Evolutionary conservation across 2,888 invertebrate genomes (phyloP).

Genomic region (Aricia artaxerxes): DNA sequence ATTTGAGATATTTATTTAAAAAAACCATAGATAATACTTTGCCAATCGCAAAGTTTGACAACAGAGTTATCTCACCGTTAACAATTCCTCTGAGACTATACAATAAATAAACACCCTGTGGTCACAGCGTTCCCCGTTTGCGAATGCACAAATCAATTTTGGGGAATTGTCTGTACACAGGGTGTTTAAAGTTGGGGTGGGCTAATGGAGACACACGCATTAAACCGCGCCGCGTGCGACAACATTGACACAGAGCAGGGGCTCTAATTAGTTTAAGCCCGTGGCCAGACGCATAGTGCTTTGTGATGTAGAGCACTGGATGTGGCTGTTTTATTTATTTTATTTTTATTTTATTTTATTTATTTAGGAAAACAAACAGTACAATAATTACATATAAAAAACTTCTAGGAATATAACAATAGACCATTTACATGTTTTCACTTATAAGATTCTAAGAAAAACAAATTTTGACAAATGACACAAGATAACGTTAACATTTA

Average conservation of each 20-base stretch:
- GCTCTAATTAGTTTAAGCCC: conserved; percentile 78
- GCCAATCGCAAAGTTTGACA: background rate
- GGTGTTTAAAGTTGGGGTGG: conserved; percentile 72
- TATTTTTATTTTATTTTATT: too few relatives aligned
- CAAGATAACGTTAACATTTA: too few relatives aligned
- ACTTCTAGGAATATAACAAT: too few relatives aligned
- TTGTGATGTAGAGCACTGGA: conserved; percentile 47
- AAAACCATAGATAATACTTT: background rate
- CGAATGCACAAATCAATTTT: conserved; percentile 73
- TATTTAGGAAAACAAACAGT: too few relatives aligned
- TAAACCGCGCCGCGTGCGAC: conserved; percentile 74
- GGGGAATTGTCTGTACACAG: conserved; percentile 69
- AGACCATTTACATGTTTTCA: too few relatives aligned
- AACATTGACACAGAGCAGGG: conserved; percentile 75
- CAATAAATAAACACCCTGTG: conserved; percentile 26
- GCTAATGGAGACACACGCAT: conserved; percentile 79
- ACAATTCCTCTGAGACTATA: background rate
- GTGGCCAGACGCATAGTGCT: conserved; percentile 56
- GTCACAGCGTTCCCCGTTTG: conserved; percentile 25
- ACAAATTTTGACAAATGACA: too few relatives aligned
- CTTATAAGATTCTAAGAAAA: too few relatives aligned
- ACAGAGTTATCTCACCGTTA: background rate
- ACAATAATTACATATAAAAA: too few relatives aligned
- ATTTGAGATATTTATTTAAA: too few relatives aligned
- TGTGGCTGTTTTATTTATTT: conserved; percentile 30